Evolutionary conservation across 2,888 invertebrate genomes (phyloP), one percentile per base, ranked within the genome.

Genomic region (Gymnocheta viridis): DNA sequence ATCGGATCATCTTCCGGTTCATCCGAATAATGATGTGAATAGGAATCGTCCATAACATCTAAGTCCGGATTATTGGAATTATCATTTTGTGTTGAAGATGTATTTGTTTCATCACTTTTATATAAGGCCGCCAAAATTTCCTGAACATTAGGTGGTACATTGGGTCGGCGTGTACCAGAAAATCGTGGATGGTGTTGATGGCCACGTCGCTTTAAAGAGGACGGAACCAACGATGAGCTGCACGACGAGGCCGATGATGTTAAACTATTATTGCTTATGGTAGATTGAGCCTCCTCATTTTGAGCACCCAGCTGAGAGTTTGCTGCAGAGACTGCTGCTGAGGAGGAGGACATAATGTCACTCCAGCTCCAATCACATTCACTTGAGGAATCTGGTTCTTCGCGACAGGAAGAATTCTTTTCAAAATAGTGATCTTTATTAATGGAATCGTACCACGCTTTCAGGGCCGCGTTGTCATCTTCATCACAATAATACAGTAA

Each of bases 141-240:
- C 73, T 91, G 91, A 12, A 92, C 91, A 79, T 90, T 90, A 7
- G 87, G 86, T 89, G 93, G 93, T 89, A 93, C 93, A 87, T 91
- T 91, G 89, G 94, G 93, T 79, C 92, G 91, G 84, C 94, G 93
- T 87, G 93, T 93, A 87, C 94, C 94, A 89, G 94, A 92, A 90
- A 95, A 94, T 86, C 95, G 94, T 90, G 95, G 95, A 93, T 95
- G 95, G 92, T 95, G 95, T 92, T 95, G 95, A 92, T 95, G 95
- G 87, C 95, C 95, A 92, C 95, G 94, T 91, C 95, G 95, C 92
- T 90, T 92, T 19, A 91, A 85, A 6, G 91, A 88, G 82, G 88
- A 81, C 22, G 91, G 89, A 22, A 87, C 85, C 12, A 88, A 44
- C 0, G 89, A 86, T 32, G 72, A 64, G 35, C 38, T 79, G 24